A percentile compares a stretch with the other conserved stretches of the same genome.
Evolutionary conservation across 2,797 vertebrate genomes (phyloP).

Genomic region (Argyrosomus regius): DNA sequence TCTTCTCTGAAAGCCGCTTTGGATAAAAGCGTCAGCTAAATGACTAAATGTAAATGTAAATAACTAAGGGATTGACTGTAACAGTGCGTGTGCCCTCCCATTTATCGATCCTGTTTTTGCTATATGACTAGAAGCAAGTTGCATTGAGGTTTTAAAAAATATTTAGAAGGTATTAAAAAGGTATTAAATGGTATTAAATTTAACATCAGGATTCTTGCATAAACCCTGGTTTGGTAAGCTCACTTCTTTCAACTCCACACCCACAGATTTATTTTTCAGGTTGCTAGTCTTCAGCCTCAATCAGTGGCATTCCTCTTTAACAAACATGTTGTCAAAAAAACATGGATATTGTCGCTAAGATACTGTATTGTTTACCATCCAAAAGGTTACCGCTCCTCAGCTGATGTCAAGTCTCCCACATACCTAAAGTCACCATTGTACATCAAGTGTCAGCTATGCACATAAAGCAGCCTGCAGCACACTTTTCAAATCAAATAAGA

Average conservation of each 20-base stretch:
- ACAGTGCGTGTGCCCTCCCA: too few species aligned
- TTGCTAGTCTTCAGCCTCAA: neutral
- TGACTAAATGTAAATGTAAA: too few species aligned
- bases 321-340: neutral
- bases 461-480: conserved; percentile 4
- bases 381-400: neutral
- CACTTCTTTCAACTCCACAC: too few species aligned
- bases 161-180: too few species aligned
- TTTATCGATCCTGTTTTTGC: too few species aligned
- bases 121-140: too few species aligned
- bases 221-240: neutral
- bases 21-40: too few species aligned
- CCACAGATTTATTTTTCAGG: neutral
- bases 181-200: too few species aligned
- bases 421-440: conserved; percentile 20
- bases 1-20: too few species aligned
- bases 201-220: too few species aligned
- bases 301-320: neutral
- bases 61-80: too few species aligned
- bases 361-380: neutral
- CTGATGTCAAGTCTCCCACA: neutral
- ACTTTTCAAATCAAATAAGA: conserved; percentile 12
- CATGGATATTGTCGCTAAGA: neutral
- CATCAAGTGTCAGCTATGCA: neutral
- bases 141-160: too few species aligned